A percentile compares a stretch with the other conserved stretches of the same genome.
phyloP scores from a whole-genome alignment of 1,140 invertebrate species.

The Aradophagus sp. region DNA sequence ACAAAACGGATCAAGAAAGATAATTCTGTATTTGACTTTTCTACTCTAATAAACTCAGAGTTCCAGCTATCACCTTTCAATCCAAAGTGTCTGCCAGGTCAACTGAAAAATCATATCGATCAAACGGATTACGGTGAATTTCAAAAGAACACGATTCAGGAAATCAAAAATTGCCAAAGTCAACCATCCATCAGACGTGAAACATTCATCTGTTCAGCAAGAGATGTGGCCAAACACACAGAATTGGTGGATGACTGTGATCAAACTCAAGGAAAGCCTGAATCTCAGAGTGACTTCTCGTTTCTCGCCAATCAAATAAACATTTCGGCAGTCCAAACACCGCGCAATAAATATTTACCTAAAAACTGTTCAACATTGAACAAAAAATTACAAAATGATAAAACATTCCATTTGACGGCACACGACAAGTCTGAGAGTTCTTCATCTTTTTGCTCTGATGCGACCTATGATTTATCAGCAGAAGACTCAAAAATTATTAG shows the following conservation, averaged over 20 bases:
- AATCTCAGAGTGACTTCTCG: constrained; percentile 59
- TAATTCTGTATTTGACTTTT: constrained; percentile 28
- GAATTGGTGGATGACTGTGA: constrained; percentile 14
- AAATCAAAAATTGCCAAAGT: too few species aligned
- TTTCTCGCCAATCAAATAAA: constrained; percentile 63
- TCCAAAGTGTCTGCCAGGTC: neutral
- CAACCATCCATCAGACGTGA: constrained; percentile 53
- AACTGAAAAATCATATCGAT: constrained; percentile 5
- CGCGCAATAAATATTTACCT: constrained; percentile 46
- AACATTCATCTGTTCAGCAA: constrained; percentile 50
- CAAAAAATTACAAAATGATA: constrained; percentile 17
- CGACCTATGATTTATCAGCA: constrained; percentile 58
- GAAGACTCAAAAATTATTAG: constrained; percentile 29
- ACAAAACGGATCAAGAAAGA: constrained; percentile 29
- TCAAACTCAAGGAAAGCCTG: neutral
- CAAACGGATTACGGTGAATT: too few species aligned
- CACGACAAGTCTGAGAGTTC: constrained; percentile 11
- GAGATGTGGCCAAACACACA: neutral
- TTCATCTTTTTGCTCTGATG: constrained; percentile 35
- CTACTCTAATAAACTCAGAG: constrained; percentile 31
- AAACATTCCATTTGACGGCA: constrained; percentile 24
- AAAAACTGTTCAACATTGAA: constrained; percentile 49
- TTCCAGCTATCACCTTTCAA: constrained; percentile 31
- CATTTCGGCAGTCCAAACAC: constrained; percentile 49
- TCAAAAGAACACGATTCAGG: too few species aligned